Base-by-base conservation (phyloP, 2,888 invertebrate genomes). In the Adineta ricciae region DNA sequence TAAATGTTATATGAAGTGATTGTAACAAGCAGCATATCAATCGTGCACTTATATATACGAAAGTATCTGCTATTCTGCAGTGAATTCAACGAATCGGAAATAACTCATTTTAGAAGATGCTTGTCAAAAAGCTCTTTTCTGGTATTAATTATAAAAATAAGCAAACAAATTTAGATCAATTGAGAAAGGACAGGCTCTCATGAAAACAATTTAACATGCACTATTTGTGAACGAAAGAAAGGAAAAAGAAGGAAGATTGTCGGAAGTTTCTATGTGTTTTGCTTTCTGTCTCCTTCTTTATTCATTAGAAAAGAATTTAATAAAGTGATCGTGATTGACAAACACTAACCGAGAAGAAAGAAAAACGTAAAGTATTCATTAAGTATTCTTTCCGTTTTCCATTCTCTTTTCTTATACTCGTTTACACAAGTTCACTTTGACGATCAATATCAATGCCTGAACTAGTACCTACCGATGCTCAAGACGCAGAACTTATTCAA, bases 401-500 rank as follows among this genome's bases (percentile, higher is more conserved):
- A 19, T 32, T 36, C 11, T 64, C 32, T 4, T 64, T 64, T 5
- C 19, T 36, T 32, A 7, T 32, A 64, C 32, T 64, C 19, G 19
- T 32, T 64, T 32, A 64, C 64, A 64, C 16, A 64, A 64, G 1
- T 32, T 36, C 19, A 64, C 4, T 64, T 64, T 32, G n/a, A 32
- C 5, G 19, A 2, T 32, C 0, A 32, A 19, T 32, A 16, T 19
- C 19, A 19, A 78, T 78, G 73, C 73, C 73, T 36, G 73, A 78
- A 24, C 36, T 38, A 78, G 21, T 19, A 8, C 19, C 41, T 41
- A 4, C 41, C 2, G 73, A 78, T 78, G 14, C 5, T 7, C 73
- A 78, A 36, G 85, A 85, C 32, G 83, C 83, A 21, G 85, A 83
- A 82, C 72, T 85, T 38, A 21, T 83, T 16, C 83, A 78, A 50